Evolutionary conservation across 2,888 invertebrate species (phyloP), one percentile per base, ranked within the genome.

Genomic region (Eugnorisma glareosa): DNA sequence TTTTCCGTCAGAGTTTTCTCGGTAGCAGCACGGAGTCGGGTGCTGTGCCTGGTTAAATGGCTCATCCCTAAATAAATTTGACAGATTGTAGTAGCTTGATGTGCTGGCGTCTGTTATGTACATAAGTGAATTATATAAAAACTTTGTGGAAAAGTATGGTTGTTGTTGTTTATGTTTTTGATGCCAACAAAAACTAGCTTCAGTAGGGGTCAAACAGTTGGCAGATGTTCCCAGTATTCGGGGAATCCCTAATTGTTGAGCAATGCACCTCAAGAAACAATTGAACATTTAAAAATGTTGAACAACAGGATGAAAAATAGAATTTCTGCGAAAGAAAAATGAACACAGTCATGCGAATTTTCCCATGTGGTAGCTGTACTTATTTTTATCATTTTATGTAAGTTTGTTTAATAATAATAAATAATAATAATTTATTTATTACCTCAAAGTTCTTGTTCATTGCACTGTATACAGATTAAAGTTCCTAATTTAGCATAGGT

Each of bases 221-320:
- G 35, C 37, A n/a, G 45, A 43, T 45, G 24, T 59, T 63, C 3
- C 21, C 21, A 37, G 43, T 11, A 28, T 15, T 77, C 43, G 35
- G 67, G 43, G 51, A 77, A 77, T 43, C 13, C 40, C 18, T 3
- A 40, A 67, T 77, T 51, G 4, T 43, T n/a, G 37, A 24, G 4
- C 28, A 73, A n/a, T 43, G 13, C 21, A 10, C 13, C 66, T n/a
- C 37, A 66, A 45, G 24, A 43, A 75, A 37, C 15, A 24, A 74
- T 28, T 24, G 24, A 45, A 28, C 18, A 24, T 10, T 59, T 45
- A 11, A 2, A 28, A 59, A 40, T 37, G 2, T 37, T 57, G 15
- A 73, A 24, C 18, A 59, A 37, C 37, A 51, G 11, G 18, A 72
- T 54, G 15, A 3, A 51, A 67, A 57, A 37, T 45, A 31, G 18